These are phyloP conservation scores for Hyles lineata DNA, from an alignment of 2,888 invertebrate genomes.

Conservation along the genomic window DNA sequence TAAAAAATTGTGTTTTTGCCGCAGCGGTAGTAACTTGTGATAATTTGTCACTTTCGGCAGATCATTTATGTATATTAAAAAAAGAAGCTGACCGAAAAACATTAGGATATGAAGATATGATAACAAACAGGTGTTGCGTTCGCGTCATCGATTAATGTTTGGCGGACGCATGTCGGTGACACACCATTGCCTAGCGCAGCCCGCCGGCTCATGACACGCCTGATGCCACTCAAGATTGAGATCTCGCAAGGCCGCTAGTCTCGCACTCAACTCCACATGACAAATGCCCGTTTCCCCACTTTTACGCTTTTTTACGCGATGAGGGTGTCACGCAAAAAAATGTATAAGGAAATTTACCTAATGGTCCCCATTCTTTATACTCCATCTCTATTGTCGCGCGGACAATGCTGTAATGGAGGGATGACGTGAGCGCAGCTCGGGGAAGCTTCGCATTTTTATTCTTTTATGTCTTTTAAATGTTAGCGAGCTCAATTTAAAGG, in stretches of 20 bases:
- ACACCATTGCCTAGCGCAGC: neutral
- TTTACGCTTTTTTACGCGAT: conserved; percentile 69
- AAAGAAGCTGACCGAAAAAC: neutral
- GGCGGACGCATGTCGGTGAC: conserved; percentile 56
- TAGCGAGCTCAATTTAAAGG: conserved; percentile 16
- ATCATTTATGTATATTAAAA: too few relatives aligned
- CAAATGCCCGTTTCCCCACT: conserved; percentile 74
- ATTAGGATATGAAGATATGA: neutral
- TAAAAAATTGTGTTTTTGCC: too few relatives aligned
- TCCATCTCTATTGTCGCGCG: conserved; percentile 78
- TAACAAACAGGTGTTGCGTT: neutral
- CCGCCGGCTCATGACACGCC: conserved; percentile 47
- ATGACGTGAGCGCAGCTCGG: conserved; percentile 78
- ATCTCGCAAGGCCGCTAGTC: conserved; percentile 60
- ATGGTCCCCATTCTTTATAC: conserved; percentile 83
- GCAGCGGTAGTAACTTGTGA: too few relatives aligned
- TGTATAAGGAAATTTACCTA: conserved; percentile 85
- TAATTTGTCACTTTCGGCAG: too few relatives aligned
- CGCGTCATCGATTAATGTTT: conserved; percentile 56
- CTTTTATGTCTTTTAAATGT: conserved; percentile 51
- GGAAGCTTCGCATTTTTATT: conserved; percentile 57
- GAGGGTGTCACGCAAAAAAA: conserved; percentile 82
- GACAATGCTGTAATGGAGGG: conserved; percentile 83
- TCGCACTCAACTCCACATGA: conserved; percentile 65
- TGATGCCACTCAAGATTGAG: conserved; percentile 65